phyloP scores from a whole-genome alignment of 2,797 vertebrate genomes.

The Myoxocephalus aenaeus region DNA sequence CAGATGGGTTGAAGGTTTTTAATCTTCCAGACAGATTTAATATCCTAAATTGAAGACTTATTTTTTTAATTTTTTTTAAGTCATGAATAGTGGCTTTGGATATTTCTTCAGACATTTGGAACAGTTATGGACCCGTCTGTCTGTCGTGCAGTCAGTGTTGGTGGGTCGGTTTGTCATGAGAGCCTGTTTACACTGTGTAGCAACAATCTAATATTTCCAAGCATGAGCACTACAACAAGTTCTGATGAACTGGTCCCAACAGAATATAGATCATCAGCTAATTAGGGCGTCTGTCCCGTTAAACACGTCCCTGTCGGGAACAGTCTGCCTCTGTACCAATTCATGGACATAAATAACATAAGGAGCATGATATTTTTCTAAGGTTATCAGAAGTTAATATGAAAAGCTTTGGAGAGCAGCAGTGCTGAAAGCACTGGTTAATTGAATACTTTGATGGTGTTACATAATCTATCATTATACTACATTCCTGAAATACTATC shows the following conservation, averaged over 20 bases:
- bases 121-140: not conserved
- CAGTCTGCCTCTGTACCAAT: not conserved
- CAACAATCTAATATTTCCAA: not conserved
- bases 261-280: not conserved
- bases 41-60: not conserved
- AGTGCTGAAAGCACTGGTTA: not conserved
- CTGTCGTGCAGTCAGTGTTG: not conserved
- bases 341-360: not conserved
- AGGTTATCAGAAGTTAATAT: not conserved
- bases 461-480: not conserved
- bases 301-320: not conserved
- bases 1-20: too few species aligned
- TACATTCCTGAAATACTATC: too few species aligned
- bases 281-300: not conserved
- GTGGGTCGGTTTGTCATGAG: not conserved
- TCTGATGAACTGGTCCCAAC: not conserved
- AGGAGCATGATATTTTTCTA: not conserved
- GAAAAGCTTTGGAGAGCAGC: not conserved
- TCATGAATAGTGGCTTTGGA: not conserved
- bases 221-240: not conserved
- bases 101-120: not conserved
- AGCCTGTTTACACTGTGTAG: not conserved
- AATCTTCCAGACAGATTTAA: too few species aligned
- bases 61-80: not conserved
- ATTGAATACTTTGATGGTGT: conserved; percentile 1